Base-by-base conservation (phyloP, 2,797 vertebrate genomes). In the Mallotus villosus region DNA sequence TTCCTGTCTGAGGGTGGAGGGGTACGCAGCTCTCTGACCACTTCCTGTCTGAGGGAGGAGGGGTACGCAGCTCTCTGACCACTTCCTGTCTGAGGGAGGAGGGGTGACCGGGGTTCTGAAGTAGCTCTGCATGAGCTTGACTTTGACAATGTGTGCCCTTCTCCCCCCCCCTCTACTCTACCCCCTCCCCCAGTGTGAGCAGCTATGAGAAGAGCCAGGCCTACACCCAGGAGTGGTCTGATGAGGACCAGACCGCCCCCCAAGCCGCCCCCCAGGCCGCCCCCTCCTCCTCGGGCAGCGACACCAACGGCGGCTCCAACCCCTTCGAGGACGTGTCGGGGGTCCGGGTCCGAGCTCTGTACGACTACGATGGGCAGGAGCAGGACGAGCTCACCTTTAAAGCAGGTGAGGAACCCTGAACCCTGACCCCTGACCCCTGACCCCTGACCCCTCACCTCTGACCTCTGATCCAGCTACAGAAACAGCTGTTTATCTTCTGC, bases 301-400 rank as follows among this genome's bases (percentile, higher is more conserved):
- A 97, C 88, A 92, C 95, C 83, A 98, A 98, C 0, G 97, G 95
- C 0, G 95, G 93, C 19, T 27, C 84, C 72, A 98, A 97, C 86
- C 95, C 96, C 58, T 97, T 98, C 8, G 94, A 96, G 0, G 96
- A 98, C 25, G 96, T 97, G 0, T 22, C 65, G 14, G 85, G 95
- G 0, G 94, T 96, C 72, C 91, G 96, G 3, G 97, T 99, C 77
- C 92, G 93, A 68, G 97, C 97, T 0, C 93, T 99, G 63, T 99
- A 98, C 0, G 95, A 99, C 91, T 99, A 99, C 0, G 95, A 96
- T 0, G 97, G 97, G 64, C 97, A 99, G 78, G 97, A 99, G 82
- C 97, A 98, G 86, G 97, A 99, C 0, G 97, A 99, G 81, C 95
- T 99, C 84, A 98, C 90, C 91, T 99, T 99, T 90, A 96, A 88